Evolutionary conservation across 2,888 invertebrate species (phyloP), one percentile per base, ranked within the genome.

Genomic region (Trachelus iudaicus): DNA sequence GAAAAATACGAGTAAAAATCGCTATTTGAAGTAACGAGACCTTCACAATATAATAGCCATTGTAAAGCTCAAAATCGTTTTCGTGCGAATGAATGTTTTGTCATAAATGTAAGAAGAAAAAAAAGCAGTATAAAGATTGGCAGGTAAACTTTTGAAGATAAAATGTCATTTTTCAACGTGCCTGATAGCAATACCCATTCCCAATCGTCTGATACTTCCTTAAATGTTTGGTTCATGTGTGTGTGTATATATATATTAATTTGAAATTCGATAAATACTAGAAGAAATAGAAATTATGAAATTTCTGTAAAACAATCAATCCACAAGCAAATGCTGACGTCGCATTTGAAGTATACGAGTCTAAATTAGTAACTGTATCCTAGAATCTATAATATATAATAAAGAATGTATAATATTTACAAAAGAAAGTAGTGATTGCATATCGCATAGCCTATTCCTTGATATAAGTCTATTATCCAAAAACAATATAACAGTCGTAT

Each of bases 361-460:
- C 40, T 6, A 40, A 40, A 15, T 40, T 40, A 15, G 40, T 40
- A 15, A 40, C 40, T 40, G 40, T 40, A 40, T 40, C 40, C 40
- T 40, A 40, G 40, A 40, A 15, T 15, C 40, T 40, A 40, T 15
- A 40, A 40, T 40, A 40, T 40, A 69, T 69, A 33, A 69, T 33
- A 69, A n/a, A 69, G 33, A 33, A 33, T 69, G 33, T 69, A 69
- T 33, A 69, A 69, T 69, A 69, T 69, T 69, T 69, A 69, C 69
- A 69, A 69, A 40, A 69, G 69, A 69, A 31, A 30, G 69, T 69
- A 33, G 30, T 69, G 33, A 69, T 33, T 69, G 69, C 69, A 30
- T 31, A 69, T 30, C 33, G 69, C 69, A 33, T 69, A 40, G 40
- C 40, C 40, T 40, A 40, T 40, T 40, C 40, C 40, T 40, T 15